Conservation (phyloP, 2,797 vertebrate genomes). For the Anniella stebbinsi region DNA sequence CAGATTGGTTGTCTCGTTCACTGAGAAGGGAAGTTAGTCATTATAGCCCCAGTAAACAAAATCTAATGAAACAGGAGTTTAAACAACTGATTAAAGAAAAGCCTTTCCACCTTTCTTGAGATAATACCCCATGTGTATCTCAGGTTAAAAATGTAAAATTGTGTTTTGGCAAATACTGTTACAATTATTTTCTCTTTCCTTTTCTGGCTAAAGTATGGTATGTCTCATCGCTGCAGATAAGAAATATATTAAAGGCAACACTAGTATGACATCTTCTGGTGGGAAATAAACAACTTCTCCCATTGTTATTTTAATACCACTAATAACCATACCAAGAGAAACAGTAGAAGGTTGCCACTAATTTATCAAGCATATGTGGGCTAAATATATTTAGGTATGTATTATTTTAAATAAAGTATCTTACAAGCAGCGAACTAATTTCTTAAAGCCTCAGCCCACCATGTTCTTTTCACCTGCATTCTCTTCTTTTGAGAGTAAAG, state of each 20-base stretch:
- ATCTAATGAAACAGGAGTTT: slow-evolving; percentile 24
- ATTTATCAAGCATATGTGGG: too few species aligned
- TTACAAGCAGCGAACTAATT: too few species aligned
- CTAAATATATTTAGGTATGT: too few species aligned
- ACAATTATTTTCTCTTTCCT: slow-evolving; percentile 41
- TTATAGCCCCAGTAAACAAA: slow-evolving; percentile 9
- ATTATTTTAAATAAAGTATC: too few species aligned
- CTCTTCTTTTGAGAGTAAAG: too few species aligned
- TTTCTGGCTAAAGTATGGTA: slow-evolving; percentile 63
- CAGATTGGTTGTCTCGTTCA: background rate
- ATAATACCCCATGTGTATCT: background rate
- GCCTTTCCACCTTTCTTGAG: background rate
- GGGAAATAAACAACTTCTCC: background rate
- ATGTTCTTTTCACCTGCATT: too few species aligned
- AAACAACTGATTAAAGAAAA: slow-evolving; percentile 53
- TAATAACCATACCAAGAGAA: background rate
- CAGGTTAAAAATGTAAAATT: slow-evolving; percentile 17
- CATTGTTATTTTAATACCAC: background rate
- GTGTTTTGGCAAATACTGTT: slow-evolving; percentile 52
- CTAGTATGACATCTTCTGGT: slow-evolving; percentile 75
- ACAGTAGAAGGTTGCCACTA: background rate
- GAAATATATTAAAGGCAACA: background rate
- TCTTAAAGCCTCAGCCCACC: too few species aligned
- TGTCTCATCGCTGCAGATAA: slow-evolving; percentile 33
- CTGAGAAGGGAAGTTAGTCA: background rate